These are phyloP conservation scores for Lepidurus arcticus DNA, from an alignment of 1,140 invertebrate species.

Conservation along the genomic window DNA sequence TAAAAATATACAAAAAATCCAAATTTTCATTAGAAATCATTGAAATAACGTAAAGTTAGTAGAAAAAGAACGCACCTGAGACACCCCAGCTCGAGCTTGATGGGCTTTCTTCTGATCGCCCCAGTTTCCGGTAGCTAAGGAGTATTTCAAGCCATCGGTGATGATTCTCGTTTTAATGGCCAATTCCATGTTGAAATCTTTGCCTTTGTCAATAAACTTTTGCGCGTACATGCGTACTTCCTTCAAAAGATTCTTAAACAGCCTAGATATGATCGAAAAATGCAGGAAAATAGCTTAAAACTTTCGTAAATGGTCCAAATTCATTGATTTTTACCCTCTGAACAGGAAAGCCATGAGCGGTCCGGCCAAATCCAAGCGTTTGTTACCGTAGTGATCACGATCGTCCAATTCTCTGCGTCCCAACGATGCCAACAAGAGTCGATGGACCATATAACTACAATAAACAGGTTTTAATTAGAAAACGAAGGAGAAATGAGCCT, in stretches of 20 bases:
- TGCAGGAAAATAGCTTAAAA: slow-evolving; percentile 27
- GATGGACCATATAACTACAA: slow-evolving; percentile 90
- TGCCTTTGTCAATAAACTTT: slow-evolving; percentile 96
- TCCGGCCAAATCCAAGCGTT: slow-evolving; percentile 92
- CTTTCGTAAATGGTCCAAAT: background rate
- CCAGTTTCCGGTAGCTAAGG: slow-evolving; percentile 98
- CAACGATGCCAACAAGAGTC: slow-evolving; percentile 85
- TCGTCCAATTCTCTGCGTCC: slow-evolving; percentile 94
- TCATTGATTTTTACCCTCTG: slow-evolving; percentile 56
- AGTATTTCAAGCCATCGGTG: slow-evolving; percentile 95
- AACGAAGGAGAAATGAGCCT: slow-evolving; percentile 25
- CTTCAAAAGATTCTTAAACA: slow-evolving; percentile 90
- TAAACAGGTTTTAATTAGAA: slow-evolving; percentile 36
- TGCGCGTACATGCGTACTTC: slow-evolving; percentile 97
- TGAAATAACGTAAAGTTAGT: background rate
- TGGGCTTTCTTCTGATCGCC: slow-evolving; percentile 99
- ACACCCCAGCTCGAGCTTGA: slow-evolving; percentile 88
- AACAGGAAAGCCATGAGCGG: slow-evolving; percentile 93
- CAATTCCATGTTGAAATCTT: slow-evolving; percentile 95
- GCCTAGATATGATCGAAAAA: slow-evolving; percentile 39
- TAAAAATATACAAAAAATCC: slow-evolving; percentile 36
- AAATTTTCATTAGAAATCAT: background rate
- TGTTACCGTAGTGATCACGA: slow-evolving; percentile 99
- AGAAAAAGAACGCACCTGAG: slow-evolving; percentile 54
- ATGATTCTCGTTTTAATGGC: slow-evolving; percentile 97